These are phyloP conservation scores for Myzus persicae DNA, from an alignment of 1,140 invertebrate genomes.

Conservation along the genomic window DNA sequence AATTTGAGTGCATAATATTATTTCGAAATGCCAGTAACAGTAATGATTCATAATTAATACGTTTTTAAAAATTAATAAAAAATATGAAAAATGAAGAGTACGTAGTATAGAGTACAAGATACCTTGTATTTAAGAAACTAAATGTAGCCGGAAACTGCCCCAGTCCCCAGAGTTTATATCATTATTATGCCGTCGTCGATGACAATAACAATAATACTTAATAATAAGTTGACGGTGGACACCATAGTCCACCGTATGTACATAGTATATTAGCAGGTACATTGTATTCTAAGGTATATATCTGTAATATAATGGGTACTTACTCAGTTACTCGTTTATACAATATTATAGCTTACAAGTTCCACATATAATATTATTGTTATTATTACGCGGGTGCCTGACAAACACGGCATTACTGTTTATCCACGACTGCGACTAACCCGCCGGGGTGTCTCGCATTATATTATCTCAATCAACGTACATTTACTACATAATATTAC, in stretches of 20 bases:
- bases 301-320: conserved; percentile 6
- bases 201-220: not conserved
- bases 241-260: too few species aligned
- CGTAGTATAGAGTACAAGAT: not conserved
- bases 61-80: not conserved
- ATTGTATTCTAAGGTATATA: not conserved
- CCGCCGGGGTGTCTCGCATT: conserved; percentile 19
- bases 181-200: not conserved
- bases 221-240: not conserved
- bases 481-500: not conserved
- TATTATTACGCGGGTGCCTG: not conserved
- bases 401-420: not conserved
- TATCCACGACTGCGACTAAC: not conserved
- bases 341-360: not conserved
- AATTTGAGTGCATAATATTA: not conserved
- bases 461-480: conserved; percentile 32
- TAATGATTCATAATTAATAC: not conserved
- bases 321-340: conserved; percentile 2
- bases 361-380: not conserved
- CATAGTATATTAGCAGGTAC: not conserved
- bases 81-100: not conserved
- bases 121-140: not conserved
- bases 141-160: not conserved
- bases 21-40: not conserved
- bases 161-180: not conserved